Evolutionary conservation across 2,888 invertebrate species (phyloP).

Genomic region (Plebejus melissa): DNA sequence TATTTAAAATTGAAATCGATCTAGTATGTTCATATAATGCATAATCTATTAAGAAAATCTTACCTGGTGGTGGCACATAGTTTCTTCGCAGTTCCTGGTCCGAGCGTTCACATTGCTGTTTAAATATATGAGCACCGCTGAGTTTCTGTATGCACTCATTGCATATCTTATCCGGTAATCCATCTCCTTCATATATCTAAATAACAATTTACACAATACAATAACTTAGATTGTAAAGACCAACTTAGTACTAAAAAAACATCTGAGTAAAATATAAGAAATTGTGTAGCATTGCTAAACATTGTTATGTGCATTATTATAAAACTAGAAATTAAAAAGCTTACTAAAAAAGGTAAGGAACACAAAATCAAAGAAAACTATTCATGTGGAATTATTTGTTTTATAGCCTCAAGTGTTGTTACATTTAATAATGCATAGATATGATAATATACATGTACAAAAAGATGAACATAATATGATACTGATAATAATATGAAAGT

Average conservation of each 20-base stretch:
- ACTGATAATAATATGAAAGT: too few relatives aligned
- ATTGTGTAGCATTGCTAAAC: neutral
- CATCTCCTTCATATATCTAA: conserved; percentile 72
- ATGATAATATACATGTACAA: too few relatives aligned
- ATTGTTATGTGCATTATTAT: neutral
- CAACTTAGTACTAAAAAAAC: neutral
- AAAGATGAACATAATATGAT: too few relatives aligned
- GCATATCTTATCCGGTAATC: conserved; percentile 72
- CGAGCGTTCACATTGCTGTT: conserved; percentile 73
- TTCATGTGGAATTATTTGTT: too few relatives aligned
- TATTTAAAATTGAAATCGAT: too few relatives aligned
- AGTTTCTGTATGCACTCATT: conserved; percentile 73
- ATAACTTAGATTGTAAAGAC: neutral
- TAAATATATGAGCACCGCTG: conserved; percentile 72
- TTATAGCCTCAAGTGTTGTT: too few relatives aligned
- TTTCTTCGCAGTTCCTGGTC: conserved; percentile 70
- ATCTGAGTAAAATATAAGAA: neutral
- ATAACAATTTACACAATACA: neutral
- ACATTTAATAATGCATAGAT: too few relatives aligned
- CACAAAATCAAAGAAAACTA: too few relatives aligned
- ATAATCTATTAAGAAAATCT: neutral
- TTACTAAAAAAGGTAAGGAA: neutral
- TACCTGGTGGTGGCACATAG: conserved; percentile 70
- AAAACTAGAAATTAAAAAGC: neutral
- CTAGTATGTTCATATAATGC: too few relatives aligned